A percentile compares a stretch with the other conserved stretches of the same genome.
phyloP scores from a whole-genome alignment of 1,140 invertebrate species.

The Halesus radiatus region DNA sequence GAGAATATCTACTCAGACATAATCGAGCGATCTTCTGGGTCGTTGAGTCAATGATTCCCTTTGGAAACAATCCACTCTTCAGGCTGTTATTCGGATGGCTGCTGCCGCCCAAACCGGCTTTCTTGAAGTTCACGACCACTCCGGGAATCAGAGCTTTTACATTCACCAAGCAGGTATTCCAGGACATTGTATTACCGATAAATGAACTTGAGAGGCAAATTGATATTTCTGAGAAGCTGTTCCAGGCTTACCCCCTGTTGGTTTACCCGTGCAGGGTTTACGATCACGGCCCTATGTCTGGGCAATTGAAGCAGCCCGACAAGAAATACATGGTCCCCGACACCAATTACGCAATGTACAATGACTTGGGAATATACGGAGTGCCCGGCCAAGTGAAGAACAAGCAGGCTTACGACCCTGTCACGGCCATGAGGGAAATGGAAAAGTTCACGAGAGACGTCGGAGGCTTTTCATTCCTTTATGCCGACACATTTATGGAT shows the following conservation, averaged over 20 bases:
- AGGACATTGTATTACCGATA: slow-evolving; percentile 87
- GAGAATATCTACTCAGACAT: slow-evolving; percentile 86
- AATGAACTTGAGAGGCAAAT: slow-evolving; percentile 77
- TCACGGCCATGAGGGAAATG: slow-evolving; percentile 68
- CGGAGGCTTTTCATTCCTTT: slow-evolving; percentile 79
- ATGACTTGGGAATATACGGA: slow-evolving; percentile 87
- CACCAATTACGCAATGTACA: slow-evolving; percentile 77
- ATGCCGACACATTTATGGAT: slow-evolving; percentile 86
- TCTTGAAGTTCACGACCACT: slow-evolving; percentile 87
- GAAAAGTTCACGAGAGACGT: slow-evolving; percentile 72
- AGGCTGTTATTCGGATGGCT: slow-evolving; percentile 84
- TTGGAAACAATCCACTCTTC: slow-evolving; percentile 86
- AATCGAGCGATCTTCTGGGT: slow-evolving; percentile 88
- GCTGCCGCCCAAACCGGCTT: slow-evolving; percentile 85
- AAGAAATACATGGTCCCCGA: slow-evolving; percentile 75
- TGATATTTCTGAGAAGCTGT: slow-evolving; percentile 76
- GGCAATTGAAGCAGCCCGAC: slow-evolving; percentile 72
- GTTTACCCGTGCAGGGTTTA: slow-evolving; percentile 85
- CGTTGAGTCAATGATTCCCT: slow-evolving; percentile 85
- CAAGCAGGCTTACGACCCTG: slow-evolving; percentile 72
- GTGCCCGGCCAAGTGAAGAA: slow-evolving; percentile 75
- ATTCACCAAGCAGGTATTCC: slow-evolving; percentile 85
- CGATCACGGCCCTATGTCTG: slow-evolving; percentile 79
- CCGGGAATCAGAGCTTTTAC: slow-evolving; percentile 83
- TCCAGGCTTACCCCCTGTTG: slow-evolving; percentile 85